Conservation (phyloP, 1,140 invertebrate species). For the Musca vetustissima region DNA sequence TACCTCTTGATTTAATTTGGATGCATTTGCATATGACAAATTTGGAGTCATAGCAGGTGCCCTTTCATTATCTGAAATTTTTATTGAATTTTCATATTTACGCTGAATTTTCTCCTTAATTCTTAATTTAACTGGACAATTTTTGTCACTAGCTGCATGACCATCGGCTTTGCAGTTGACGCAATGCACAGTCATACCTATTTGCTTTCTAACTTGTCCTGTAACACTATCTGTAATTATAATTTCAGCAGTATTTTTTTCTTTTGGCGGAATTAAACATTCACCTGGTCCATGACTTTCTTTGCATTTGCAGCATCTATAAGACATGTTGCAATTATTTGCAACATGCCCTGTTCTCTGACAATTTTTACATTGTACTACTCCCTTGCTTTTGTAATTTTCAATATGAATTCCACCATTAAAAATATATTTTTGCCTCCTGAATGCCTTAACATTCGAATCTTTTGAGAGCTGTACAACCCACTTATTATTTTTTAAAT, state of each 20-base stretch:
- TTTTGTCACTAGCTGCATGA: neutral
- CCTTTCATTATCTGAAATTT: too few species aligned
- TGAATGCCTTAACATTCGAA: neutral
- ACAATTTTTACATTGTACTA: neutral
- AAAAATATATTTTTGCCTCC: neutral
- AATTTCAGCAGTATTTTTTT: neutral
- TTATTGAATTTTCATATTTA: too few species aligned
- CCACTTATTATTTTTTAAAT: neutral
- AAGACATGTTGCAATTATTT: slow-evolving; percentile 4
- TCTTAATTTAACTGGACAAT: neutral
- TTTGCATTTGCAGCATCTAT: slow-evolving; percentile 7
- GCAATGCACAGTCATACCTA: neutral
- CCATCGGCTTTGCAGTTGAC: neutral
- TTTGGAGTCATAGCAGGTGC: too few species aligned
- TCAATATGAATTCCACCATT: neutral
- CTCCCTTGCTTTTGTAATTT: neutral
- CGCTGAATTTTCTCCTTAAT: too few species aligned
- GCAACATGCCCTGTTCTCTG: neutral
- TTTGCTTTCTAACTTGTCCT: neutral
- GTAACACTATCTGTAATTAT: neutral
- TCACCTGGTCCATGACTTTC: neutral
- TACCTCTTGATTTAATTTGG: too few species aligned
- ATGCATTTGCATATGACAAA: too few species aligned
- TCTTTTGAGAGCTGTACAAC: neutral
- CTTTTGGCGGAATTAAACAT: neutral